Conservation (phyloP, 2,113 vertebrate genomes). For the Ceyx melanurus region DNA sequence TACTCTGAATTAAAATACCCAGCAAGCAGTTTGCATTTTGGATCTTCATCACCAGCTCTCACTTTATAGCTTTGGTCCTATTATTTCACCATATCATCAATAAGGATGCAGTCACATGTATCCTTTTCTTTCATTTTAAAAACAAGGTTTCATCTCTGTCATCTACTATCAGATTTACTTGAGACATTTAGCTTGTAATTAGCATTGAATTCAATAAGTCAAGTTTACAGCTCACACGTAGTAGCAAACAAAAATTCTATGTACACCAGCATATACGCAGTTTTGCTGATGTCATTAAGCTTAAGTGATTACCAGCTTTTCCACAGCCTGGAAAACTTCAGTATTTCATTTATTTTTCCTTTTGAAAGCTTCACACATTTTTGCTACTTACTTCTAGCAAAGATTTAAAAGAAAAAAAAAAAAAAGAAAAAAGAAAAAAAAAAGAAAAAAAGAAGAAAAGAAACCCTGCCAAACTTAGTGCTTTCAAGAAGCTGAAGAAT, state of each 20-base stretch:
- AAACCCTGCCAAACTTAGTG: background rate
- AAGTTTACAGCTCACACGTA: background rate
- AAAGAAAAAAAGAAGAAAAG: background rate
- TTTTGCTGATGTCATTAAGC: background rate
- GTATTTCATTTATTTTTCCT: background rate
- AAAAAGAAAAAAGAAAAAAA: background rate
- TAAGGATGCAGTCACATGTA: background rate
- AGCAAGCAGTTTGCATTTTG: background rate
- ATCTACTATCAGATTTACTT: background rate
- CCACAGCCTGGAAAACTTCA: background rate
- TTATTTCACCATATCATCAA: background rate
- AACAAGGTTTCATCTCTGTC: background rate
- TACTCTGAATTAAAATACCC: background rate
- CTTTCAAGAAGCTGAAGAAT: background rate
- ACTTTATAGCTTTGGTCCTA: background rate
- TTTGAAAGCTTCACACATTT: background rate
- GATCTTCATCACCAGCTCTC: background rate
- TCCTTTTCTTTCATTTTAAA: background rate
- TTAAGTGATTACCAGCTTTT: background rate
- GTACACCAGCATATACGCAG: fast-evolving
- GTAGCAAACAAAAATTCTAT: background rate
- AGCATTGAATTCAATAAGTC: background rate
- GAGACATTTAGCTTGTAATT: background rate
- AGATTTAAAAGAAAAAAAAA: background rate
- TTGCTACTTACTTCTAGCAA: background rate